Evolutionary conservation across 1,140 invertebrate genomes (phyloP).

Genomic region (Druon quercuslanigerum): DNA sequence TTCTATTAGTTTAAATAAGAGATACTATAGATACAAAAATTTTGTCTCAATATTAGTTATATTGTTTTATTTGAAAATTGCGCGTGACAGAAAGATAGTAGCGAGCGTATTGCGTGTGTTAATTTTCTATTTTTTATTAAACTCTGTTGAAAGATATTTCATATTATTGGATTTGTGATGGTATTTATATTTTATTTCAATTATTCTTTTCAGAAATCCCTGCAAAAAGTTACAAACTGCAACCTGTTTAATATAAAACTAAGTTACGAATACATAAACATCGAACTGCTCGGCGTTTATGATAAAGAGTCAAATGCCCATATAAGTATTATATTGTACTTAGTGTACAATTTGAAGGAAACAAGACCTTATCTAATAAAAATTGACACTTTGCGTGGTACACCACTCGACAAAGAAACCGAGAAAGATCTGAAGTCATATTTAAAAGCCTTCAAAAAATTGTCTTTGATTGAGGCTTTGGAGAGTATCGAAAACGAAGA

Average conservation of each 20-base stretch:
- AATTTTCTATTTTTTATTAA: too few relatives aligned
- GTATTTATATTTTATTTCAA: slow-evolving; percentile 12
- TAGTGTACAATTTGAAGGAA: slow-evolving; percentile 46
- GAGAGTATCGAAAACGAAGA: slow-evolving; percentile 8
- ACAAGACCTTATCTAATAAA: slow-evolving; percentile 43
- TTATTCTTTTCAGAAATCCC: slow-evolving; percentile 41
- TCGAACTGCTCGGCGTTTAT: slow-evolving; percentile 45
- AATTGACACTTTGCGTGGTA: slow-evolving; percentile 35
- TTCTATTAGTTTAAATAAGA: too few relatives aligned
- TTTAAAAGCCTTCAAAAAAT: slow-evolving; percentile 42
- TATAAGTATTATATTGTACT: slow-evolving; percentile 41
- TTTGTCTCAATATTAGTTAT: too few relatives aligned
- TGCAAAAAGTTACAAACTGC: slow-evolving; percentile 33
- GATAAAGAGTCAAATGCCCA: slow-evolving; percentile 32
- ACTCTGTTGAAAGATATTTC: too few relatives aligned
- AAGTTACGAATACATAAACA: slow-evolving; percentile 39
- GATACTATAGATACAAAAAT: too few relatives aligned
- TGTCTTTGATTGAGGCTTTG: slow-evolving; percentile 44
- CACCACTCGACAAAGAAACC: neutral
- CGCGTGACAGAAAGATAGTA: too few relatives aligned
- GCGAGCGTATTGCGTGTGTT: too few relatives aligned
- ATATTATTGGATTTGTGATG: neutral
- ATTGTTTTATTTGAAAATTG: too few relatives aligned
- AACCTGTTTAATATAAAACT: slow-evolving; percentile 38
- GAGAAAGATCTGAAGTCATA: slow-evolving; percentile 32